Evolutionary conservation across 2,888 invertebrate genomes (phyloP), one percentile per base, ranked within the genome.

Genomic region (Volucella inanis): DNA sequence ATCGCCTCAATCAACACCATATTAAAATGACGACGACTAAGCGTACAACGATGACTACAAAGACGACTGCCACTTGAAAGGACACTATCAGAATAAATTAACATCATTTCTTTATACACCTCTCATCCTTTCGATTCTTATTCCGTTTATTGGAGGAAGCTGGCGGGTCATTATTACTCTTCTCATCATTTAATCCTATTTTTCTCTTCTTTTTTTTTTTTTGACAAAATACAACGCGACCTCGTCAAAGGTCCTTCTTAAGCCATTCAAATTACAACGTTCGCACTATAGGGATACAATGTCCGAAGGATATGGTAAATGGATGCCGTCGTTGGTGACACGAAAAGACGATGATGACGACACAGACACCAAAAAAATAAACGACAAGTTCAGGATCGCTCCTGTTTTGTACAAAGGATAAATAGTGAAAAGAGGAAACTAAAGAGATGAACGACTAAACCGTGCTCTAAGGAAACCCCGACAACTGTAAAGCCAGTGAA

Each of bases 401-500:
- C 4, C 22, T 22, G 22, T 22, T 22, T 4, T 22, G 22, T 22
- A 22, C 22, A 22, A 22, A 22, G 22, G 22, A 22, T 22, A 22
- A 22, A 22, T 22, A 22, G 22, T 22, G 45, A 8, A 9, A 9
- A 3, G 8, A 38, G 59, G 55, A 47, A 64, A 49, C 55, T 49
- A 64, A 52, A 82, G 68, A 70, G 64, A 72, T 49, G 77, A 49
- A 72, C 49, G 81, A 76, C 77, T 72, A 77, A 77, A 65, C 77
- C 77, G 64, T 71, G 67, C 61, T 64, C 77, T 49, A 77, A 77
- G 77, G 77, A 82, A 72, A 77, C 68, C 71, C 62, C 72, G 68
- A 78, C 78, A 83, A 83, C 78, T 83, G 78, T 78, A 74, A 74
- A 83, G 83, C 77, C 83, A 78, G 83, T 83, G 78, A 74, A 83